Base-by-base conservation (phyloP, 2,888 invertebrate species). In the Hedya salicella region DNA sequence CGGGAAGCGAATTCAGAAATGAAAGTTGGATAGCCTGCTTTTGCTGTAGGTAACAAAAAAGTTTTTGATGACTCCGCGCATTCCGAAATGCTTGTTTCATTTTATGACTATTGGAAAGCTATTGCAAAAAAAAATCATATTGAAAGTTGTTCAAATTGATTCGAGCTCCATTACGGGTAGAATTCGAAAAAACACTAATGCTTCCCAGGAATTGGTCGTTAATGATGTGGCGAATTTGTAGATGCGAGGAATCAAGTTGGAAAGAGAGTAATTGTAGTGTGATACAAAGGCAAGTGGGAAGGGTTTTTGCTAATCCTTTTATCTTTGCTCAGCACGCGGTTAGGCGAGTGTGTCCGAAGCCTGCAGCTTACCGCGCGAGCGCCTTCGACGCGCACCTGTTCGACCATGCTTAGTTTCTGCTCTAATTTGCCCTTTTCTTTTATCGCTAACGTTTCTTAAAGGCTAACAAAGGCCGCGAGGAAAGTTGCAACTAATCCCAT, bases 301-400 rank as follows among this genome's bases (percentile, higher is more conserved):
- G 80, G 69, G 69, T 70, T 70, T 80, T 79, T 83, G 81, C 75
- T 87, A 88, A 88, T 87, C 88, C 88, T 80, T 87, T 87, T 89
- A 89, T 89, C 88, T 84, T 78, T 82, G 81, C 78, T 80, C 78
- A 84, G 82, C 88, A 88, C 84, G 78, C 87, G 83, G 81, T 71
- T 76, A 77, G 75, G 77, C 74, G 77, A 78, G 75, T 70, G 76
- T 70, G 72, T 71, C 70, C 71, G 73, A 71, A 76, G 69, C 68
- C 64, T 64, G 62, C 46, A 68, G 79, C 78, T 82, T 78, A 76
- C 78, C 56, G 64, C 64, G 68, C 62, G 49, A 50, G 57, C 21
- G 64, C 40, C 30, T 76, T 73, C 68, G 73, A 73, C 73, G 78
- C 80, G 79, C 83, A 86, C 86, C 86, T 86, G 85, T 75, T 78